Conservation (phyloP, 2,113 vertebrate species). For the Myrmecobius fasciatus region DNA sequence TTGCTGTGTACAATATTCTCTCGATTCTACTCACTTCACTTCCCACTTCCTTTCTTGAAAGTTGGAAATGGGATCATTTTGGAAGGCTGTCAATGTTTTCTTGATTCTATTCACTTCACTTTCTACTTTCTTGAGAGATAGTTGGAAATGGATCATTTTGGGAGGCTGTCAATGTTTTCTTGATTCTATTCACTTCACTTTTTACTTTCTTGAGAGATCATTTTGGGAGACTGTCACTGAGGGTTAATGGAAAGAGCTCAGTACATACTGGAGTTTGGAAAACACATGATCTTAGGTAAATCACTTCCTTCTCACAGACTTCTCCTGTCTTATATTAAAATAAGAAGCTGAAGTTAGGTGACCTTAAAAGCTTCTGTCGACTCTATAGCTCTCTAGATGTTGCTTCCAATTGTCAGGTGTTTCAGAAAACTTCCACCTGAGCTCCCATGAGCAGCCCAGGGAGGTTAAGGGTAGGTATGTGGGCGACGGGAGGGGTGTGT, state of each 20-base stretch:
- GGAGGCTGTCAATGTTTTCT: too few relatives aligned
- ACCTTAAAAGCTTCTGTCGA: background rate
- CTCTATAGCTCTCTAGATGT: background rate
- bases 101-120: too few relatives aligned
- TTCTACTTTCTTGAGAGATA: too few relatives aligned
- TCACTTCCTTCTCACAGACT: background rate
- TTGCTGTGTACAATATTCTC: too few relatives aligned
- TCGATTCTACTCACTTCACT: too few relatives aligned
- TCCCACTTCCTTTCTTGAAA: too few relatives aligned
- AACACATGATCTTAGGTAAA: background rate
- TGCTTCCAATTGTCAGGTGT: background rate
- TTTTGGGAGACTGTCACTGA: background rate
- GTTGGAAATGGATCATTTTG: too few relatives aligned
- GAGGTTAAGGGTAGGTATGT: background rate
- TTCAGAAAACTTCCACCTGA: background rate
- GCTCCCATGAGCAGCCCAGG: background rate
- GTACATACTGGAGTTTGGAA: background rate
- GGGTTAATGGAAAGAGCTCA: background rate
- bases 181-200: too few relatives aligned
- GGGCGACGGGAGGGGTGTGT: accelerated
- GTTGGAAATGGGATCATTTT: too few relatives aligned
- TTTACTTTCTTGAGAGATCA: background rate
- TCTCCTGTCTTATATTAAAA: background rate
- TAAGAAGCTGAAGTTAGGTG: background rate
- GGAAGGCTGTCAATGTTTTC: too few relatives aligned